phyloP scores from a whole-genome alignment of 1,140 invertebrate species.

The Bursaphelenchus mucronatus region DNA sequence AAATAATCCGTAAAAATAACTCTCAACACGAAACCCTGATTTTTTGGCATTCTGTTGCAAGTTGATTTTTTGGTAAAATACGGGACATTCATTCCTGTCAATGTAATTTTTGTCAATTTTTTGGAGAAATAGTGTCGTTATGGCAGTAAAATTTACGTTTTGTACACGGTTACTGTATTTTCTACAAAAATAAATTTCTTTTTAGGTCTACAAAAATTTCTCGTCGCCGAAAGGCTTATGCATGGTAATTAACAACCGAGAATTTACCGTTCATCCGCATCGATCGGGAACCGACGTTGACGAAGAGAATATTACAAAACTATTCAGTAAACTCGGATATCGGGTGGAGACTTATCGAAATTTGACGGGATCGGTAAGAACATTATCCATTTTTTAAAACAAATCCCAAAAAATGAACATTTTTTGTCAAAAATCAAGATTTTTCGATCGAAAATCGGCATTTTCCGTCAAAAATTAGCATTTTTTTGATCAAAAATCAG shows the following conservation, averaged over 20 bases:
- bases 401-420: slow-evolving; percentile 3
- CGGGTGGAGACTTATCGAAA: slow-evolving; percentile 6
- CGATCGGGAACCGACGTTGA: slow-evolving; percentile 30
- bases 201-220: slow-evolving; percentile 33
- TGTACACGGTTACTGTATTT: not conserved
- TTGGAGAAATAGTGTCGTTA: not conserved
- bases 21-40: not conserved
- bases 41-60: not conserved
- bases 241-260: slow-evolving; percentile 30
- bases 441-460: too few relatives aligned
- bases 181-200: slow-evolving; percentile 1
- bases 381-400: not conserved
- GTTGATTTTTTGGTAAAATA: not conserved
- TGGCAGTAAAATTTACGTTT: not conserved
- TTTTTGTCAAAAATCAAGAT: too few relatives aligned
- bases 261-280: slow-evolving; percentile 3
- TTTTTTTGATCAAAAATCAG: too few relatives aligned
- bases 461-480: too few relatives aligned
- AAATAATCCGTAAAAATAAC: not conserved
- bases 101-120: not conserved
- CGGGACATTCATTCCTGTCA: not conserved
- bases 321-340: slow-evolving; percentile 28
- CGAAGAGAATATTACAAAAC: slow-evolving; percentile 19
- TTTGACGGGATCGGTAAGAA: slow-evolving; percentile 22
- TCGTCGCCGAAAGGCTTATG: slow-evolving; percentile 34